Evolutionary conservation across 2,888 invertebrate species (phyloP).

Genomic region (Ariolimax columbianus): DNA sequence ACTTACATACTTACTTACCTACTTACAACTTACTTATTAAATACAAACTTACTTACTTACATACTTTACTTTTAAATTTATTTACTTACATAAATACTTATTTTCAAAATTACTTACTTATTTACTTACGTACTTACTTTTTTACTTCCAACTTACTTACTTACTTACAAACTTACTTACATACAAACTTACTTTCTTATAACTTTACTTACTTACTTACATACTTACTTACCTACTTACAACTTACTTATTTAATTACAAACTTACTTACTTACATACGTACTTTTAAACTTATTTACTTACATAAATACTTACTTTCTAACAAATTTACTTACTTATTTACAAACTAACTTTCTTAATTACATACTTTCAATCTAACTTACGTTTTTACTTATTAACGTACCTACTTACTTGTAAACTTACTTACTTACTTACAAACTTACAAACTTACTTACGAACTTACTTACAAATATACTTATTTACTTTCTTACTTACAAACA

Average conservation of each 20-base stretch:
- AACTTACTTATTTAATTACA: background rate
- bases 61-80: no score
- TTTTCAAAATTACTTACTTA: background rate
- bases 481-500: constrained; percentile 5
- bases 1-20: background rate
- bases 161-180: background rate
- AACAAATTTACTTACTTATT: constrained; percentile 4
- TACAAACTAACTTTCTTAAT: background rate
- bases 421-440: background rate
- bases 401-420: background rate
- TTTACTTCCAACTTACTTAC: background rate
- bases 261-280: background rate
- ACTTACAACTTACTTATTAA: background rate
- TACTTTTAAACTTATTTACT: no score
- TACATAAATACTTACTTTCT: background rate
- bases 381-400: constrained; percentile 2
- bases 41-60: no score
- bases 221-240: background rate
- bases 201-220: background rate
- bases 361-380: constrained; percentile 4
- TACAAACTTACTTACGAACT: background rate
- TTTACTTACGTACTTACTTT: background rate
- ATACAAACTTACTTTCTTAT: background rate
- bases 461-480: background rate
- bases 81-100: background rate